These are phyloP conservation scores for Taxidea taxus DNA, from an alignment of 2,113 vertebrate species.

Conservation along the genomic window DNA sequence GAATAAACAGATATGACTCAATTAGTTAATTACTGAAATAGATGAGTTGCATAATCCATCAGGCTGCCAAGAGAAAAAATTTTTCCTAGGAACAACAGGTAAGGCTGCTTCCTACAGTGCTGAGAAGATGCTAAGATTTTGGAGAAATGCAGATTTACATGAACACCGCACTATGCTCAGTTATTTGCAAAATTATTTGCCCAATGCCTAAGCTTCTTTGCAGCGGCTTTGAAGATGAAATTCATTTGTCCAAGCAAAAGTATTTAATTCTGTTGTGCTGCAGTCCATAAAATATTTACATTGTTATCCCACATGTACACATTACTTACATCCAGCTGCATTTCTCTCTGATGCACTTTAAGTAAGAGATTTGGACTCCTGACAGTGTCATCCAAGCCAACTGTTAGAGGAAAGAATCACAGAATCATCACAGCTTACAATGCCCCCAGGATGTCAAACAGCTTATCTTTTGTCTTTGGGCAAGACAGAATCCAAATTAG, in stretches of 20 bases:
- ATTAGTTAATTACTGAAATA: constrained; percentile 20
- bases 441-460: neutral
- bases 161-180: neutral
- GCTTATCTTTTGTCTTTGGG: neutral
- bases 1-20: neutral
- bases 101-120: neutral
- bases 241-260: constrained; percentile 59
- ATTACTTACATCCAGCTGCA: constrained; percentile 36
- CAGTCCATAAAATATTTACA: constrained; percentile 74
- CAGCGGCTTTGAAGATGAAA: constrained; percentile 18
- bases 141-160: neutral
- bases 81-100: constrained; percentile 17
- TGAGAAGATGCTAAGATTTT: neutral
- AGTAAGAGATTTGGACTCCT: constrained; percentile 61
- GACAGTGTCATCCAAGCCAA: constrained; percentile 42
- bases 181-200: neutral
- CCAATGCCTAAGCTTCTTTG: neutral
- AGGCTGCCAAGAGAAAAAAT: neutral
- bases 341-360: constrained; percentile 58
- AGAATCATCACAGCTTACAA: neutral
- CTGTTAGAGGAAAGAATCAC: neutral
- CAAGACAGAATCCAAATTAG: neutral
- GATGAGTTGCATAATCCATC: neutral
- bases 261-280: constrained; percentile 66
- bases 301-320: constrained; percentile 46